Conservation (phyloP, 2,888 invertebrate species). For the Pollenia angustigena region DNA sequence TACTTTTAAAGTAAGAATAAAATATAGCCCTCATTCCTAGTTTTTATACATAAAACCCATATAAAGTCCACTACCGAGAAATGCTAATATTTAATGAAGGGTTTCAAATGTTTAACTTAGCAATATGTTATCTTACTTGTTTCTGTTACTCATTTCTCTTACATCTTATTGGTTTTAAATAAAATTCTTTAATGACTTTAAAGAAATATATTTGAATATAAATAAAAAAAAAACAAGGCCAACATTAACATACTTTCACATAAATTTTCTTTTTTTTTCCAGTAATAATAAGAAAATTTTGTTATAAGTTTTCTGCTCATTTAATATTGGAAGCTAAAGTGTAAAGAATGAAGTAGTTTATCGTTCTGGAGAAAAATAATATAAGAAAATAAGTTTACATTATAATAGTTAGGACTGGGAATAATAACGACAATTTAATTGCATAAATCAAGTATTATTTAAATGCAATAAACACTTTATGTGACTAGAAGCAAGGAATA, state of each 20-base stretch:
- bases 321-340: not conserved
- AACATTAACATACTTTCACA: not conserved
- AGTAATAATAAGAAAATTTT: not conserved
- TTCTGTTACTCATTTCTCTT: not conserved
- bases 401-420: not conserved
- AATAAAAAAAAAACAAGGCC: not conserved
- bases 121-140: too few relatives aligned
- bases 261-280: slow-evolving; percentile 1
- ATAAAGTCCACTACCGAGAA: too few relatives aligned
- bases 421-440: slow-evolving; percentile 51
- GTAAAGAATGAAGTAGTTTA: not conserved
- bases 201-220: slow-evolving; percentile 24
- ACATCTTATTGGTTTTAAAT: too few relatives aligned
- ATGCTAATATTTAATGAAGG: too few relatives aligned
- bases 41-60: too few relatives aligned
- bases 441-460: slow-evolving; percentile 44
- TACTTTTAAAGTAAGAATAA: too few relatives aligned
- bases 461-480: slow-evolving; percentile 44
- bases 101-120: too few relatives aligned
- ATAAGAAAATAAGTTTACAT: not conserved
- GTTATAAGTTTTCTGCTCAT: slow-evolving; percentile 18
- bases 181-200: slow-evolving; percentile 14
- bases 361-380: not conserved
- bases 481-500: not conserved
- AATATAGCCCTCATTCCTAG: too few relatives aligned